A percentile compares a stretch with the other conserved stretches of the same genome.
These are phyloP conservation scores for Burhinus bistriatus DNA, from an alignment of 2,113 vertebrate genomes.

Conservation along the genomic window DNA sequence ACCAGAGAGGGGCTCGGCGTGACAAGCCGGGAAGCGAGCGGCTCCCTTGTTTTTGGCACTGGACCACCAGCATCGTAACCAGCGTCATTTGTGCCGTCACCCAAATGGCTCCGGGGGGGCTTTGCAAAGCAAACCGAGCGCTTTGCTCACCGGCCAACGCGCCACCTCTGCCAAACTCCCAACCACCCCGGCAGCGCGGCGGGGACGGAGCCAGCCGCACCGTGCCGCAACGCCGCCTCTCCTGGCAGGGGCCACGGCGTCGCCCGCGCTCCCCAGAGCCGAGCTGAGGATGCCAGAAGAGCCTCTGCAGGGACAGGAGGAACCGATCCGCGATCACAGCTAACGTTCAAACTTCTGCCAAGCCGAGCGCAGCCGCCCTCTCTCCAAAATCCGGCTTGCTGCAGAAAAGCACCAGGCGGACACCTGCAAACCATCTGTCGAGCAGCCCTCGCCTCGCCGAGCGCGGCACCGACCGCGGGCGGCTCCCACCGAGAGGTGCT, in stretches of 20 bases:
- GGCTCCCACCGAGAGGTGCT: background rate
- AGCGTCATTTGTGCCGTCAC: background rate
- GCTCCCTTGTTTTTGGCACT: background rate
- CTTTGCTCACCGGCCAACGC: background rate
- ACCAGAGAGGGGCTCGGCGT: too few relatives aligned
- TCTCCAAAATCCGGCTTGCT: background rate
- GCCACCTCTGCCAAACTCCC: background rate
- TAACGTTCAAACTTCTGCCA: background rate
- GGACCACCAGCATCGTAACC: background rate
- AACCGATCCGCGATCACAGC: background rate
- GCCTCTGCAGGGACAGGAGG: background rate
- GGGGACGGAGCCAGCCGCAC: background rate
- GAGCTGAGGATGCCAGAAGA: background rate
- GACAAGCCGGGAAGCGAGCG: rapidly evolving
- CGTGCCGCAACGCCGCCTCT: background rate
- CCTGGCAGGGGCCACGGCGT: background rate
- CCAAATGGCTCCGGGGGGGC: background rate
- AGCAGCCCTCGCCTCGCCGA: background rate
- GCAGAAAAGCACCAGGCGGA: background rate
- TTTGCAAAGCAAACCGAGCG: background rate
- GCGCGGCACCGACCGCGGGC: background rate
- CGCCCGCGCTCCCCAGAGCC: background rate
- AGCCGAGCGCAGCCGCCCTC: background rate
- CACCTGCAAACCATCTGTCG: conserved; percentile 29
- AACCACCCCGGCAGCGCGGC: background rate